Evolutionary conservation across 2,113 vertebrate genomes (phyloP), one percentile per base, ranked within the genome.

Genomic region (Sceloporus tristichus): DNA sequence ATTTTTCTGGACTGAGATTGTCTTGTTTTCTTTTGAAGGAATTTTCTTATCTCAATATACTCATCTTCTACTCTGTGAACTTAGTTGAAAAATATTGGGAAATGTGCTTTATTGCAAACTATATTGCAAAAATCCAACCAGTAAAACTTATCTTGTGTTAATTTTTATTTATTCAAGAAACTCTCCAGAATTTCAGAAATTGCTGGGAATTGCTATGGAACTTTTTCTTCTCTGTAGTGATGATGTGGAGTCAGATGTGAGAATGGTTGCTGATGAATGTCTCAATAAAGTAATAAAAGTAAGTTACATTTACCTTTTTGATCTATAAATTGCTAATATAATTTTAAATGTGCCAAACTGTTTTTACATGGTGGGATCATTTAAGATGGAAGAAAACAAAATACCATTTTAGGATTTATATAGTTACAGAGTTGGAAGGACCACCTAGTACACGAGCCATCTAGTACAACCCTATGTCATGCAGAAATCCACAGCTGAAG

Each of bases 251-350:
- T 98, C 99, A 2, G 99, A 99, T 85, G 99, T 99, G 90, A 96
- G 99, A 85, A 99, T 99, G 99, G 99, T 99, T 90, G 99, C 99
- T 13, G 99, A 99, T 29, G 99, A 99, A 95, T 99, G 99, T 96
- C 98, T 99, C 91, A 99, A 99, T 96, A 99, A 98, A 98, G 98
- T 99, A 91, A 99, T 99, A 86, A 99, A 99, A 97, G 99, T 99
- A 96, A 97, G 96, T 40, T 76, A 0, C 0, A 2, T 38, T 62
- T 18, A 11, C 0, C 25, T 2, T 3, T 3, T 9, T 1, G 38
- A 0, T 13, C 77, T n/a, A 9, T 54, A 34, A 34, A 70, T 38
- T 56, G 53, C n/a, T 16, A 21, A 62, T 76, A 62, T 9, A 79
- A n/a, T 66, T 13, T 3, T 25, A 4, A 14, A 68, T n/a, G 38